Evolutionary conservation across 1,140 invertebrate species (phyloP), one percentile per base, ranked within the genome.

Genomic region (Drosophila ironensis): DNA sequence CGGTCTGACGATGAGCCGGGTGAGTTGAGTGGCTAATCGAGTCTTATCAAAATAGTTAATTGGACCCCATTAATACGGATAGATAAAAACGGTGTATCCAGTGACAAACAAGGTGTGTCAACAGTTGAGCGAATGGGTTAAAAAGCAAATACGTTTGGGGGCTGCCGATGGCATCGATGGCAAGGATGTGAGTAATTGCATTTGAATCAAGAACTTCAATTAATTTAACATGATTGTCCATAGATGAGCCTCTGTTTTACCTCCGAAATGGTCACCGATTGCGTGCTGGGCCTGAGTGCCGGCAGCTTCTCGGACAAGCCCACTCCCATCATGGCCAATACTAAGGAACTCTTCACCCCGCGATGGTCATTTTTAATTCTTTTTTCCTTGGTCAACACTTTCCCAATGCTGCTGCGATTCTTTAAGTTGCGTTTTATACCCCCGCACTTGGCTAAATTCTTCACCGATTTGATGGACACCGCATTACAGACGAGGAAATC

Each of bases 251-350:
- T 77, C 1, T 82, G 89, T 50, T 92, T 88, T 38, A 92, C 91
- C 1, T 88, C 89, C 0, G 91, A 92, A 48, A 88, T 92, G 11
- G 90, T 92, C 3, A 91, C 91, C 0, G 90, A 88, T 54, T 90
- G 90, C 14, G 91, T 90, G 0, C 84, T 92, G 41, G 91, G 91
- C 0, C 54, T 92, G 0, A 75, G 90, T 9, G 90, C 88, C 0
- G 74, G 88, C 22, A 84, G 80, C 81, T 91, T 86, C 42, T 17
- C 51, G 9, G 64, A 72, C 0, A 84, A 72, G 0, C 71, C 61
- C 0, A 67, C 76, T 6, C 89, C 75, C 0, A 74, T 76, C 28
- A 57, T 78, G 50, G 69, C 4, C 48, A 44, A 35, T 22, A 68
- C 30, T n/a, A 56, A 22, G 28, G 81, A 37, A 54, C 78, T 86